Conservation (phyloP, 1,140 invertebrate species). For the Atta colombica region DNA sequence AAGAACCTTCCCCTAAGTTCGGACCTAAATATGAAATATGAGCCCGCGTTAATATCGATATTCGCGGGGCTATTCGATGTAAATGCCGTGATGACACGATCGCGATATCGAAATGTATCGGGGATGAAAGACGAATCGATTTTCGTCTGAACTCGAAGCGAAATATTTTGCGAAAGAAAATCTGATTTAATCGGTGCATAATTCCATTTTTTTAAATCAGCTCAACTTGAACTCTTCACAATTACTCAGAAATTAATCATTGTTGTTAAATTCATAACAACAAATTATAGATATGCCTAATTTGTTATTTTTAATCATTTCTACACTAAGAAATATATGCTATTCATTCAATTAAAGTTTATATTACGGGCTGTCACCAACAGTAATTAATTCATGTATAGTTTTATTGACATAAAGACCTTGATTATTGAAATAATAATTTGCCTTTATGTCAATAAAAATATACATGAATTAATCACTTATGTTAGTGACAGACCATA, state of each 20-base stretch:
- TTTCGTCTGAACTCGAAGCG: background rate
- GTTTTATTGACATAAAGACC: too few species aligned
- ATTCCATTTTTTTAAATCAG: background rate
- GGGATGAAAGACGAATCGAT: background rate
- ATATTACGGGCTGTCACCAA: too few species aligned
- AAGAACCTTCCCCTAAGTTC: background rate
- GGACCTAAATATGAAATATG: conserved; percentile 47
- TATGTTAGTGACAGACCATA: too few species aligned
- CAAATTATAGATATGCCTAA: too few species aligned
- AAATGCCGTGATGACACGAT: background rate
- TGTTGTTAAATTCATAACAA: background rate
- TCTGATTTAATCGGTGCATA: background rate
- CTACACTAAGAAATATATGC: too few species aligned
- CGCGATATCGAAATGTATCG: conserved; percentile 15
- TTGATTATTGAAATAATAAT: too few species aligned
- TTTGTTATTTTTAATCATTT: too few species aligned
- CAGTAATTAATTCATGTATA: too few species aligned
- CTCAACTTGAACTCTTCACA: background rate
- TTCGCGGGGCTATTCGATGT: conserved; percentile 15
- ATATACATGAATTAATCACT: too few species aligned
- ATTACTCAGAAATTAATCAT: background rate
- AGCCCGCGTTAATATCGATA: conserved; percentile 23
- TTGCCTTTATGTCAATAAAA: too few species aligned
- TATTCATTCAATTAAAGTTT: too few species aligned
- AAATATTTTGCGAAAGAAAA: background rate